Evolutionary conservation across 2,888 invertebrate genomes (phyloP), one percentile per base, ranked within the genome.

Genomic region (Himalopsyche anomala): DNA sequence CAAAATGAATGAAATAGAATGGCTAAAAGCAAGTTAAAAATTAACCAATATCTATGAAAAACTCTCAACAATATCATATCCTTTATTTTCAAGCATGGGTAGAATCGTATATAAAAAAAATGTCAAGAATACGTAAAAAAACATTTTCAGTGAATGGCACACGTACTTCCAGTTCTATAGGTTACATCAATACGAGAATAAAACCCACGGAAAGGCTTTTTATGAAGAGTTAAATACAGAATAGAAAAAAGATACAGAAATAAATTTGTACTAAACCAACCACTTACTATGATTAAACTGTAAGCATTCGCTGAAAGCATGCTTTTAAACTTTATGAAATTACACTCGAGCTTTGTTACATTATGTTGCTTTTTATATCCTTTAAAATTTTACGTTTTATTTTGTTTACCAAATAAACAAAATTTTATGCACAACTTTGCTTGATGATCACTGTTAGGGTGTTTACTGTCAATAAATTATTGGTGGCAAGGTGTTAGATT

Each of bases 261-360:
- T 62, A 19, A 62, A 62, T 62, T 62, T n/a, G 62, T 62, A 19
- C 19, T 6, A 19, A 62, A 62, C 62, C 62, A 62, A 19, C 62
- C 62, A 62, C 62, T 62, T 62, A 62, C 19, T 62, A 62, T 62
- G 62, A 62, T 62, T 62, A 62, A 62, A 62, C 62, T 19, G 62
- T 62, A 19, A 62, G 62, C 62, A 62, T 62, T 19, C 19, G 19
- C n/a, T 19, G 62, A 62, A 62, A 62, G 62, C 62, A 62, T 19
- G 62, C 62, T 62, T 62, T 62, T 62, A 62, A 62, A 62, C 19
- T 62, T 62, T 19, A 62, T 62, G 62, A 4, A 19, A 62, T 62
- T 62, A 62, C 28, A 62, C 62, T 28, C 62, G 11, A 62, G 62
- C 19, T 62, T 62, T 62, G 62, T 62, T 62, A 62, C 19, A 19